Base-by-base conservation (phyloP, 2,113 vertebrate species). In the Agelaius tricolor region DNA sequence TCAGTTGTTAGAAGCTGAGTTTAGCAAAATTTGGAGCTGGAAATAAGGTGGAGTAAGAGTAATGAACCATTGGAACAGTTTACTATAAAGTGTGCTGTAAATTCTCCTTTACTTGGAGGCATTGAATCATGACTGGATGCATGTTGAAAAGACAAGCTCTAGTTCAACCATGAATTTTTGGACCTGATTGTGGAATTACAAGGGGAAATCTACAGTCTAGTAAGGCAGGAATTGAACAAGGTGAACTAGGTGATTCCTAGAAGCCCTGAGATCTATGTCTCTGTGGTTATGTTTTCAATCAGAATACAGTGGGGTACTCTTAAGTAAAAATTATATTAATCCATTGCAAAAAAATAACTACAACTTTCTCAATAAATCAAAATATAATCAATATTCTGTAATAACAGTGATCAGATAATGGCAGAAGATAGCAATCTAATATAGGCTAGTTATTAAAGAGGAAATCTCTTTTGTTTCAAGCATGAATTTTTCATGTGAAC, bases 61-160 rank as follows among this genome's bases (percentile, higher is more conserved):
- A 91, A 93, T 46, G 87, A 91, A n/a, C 67, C 63, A 84, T 27
- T 63, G 85, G 63, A 90, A 91, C 39, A 41, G 75, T 55, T 93
- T 82, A 39, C 55, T 96, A 4, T 46, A 30, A 62, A 91, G 43
- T 28, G 24, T 74, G 27, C 63, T 90, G 55, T 90, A 94, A 96
- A 94, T 83, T 90, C 90, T 90, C 67, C n/a, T 7, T 90, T 95
- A 67, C 84, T 71, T 94, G 59, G 35, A 71, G 43, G 77, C 75
- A 59, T 4, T 88, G 79, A 93, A 59, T 93, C 75, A 37, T 59
- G 74, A 80, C 78, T 76, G 43, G 62, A 63, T 87, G 59, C 74
- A 30, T 71, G 89, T 83, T 73, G 63, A 94, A 87, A 95, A 71
- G 49, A 83, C 67, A 44, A 55, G 28, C 39, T 83, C 4, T 52